Base-by-base conservation (phyloP, 2,888 invertebrate species). In the Andrena praecox region DNA sequence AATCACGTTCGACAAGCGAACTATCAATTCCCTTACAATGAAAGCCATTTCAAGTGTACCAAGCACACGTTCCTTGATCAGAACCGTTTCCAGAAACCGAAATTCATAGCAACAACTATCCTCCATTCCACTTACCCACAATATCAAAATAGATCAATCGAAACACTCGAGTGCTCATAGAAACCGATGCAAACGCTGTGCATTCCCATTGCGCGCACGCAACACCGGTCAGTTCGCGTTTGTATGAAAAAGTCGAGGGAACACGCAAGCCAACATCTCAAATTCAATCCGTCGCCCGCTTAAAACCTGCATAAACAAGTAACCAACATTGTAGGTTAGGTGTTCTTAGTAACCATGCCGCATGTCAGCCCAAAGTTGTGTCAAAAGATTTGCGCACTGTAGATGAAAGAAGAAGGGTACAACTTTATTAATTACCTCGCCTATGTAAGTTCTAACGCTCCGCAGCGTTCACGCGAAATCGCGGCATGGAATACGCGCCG, bases 101-200 rank as follows among this genome's bases (percentile, higher is more conserved):
- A 42, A 54, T 50, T 69, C 42, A 2, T 48, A 76, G 78, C 66
- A 85, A 69, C 59, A 72, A 77, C 50, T 82, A 60, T 74, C 76
- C 60, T 52, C 29, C 54, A 63, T 75, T 85, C 83, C 59, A 72
- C 56, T 73, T 77, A 52, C 31, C 67, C 31, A 75, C 60, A 79
- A 74, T 81, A 79, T 80, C 73, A 70, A 80, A 81, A 79, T 75
- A 83, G 86, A 72, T 77, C 73, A 75, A 78, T 73, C 60, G 77
- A 64, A 71, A 73, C 69, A 80, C 66, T 69, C 54, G 42, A 79
- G 69, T 64, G 62, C 68, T 69, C n/a, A 54, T 72, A 59, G 82
- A 84, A 82, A 79, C 76, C 72, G 76, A 79, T 69, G 77, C 60
- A 75, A 87, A 71, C 70, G 67, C 73, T 71, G 56, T 67, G 71